Evolutionary conservation across 2,797 vertebrate genomes (phyloP).

Genomic region (Vespertilio murinus): DNA sequence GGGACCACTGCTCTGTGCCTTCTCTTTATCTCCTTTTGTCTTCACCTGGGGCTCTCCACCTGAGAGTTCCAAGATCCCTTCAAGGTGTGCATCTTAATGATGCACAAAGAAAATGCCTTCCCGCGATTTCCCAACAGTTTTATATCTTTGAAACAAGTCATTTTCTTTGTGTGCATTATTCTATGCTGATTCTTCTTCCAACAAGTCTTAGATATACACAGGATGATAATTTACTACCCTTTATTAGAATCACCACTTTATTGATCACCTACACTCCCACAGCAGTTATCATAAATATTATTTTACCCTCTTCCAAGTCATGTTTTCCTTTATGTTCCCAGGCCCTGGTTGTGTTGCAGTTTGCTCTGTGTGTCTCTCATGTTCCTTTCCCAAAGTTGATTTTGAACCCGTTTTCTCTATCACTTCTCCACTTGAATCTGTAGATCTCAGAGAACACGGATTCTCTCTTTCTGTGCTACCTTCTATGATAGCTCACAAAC

Average conservation of each 20-base stretch:
- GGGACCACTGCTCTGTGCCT: not conserved
- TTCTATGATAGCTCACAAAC: not conserved
- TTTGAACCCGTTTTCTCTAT: not conserved
- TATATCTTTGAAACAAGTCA: not conserved
- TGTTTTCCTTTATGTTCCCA: not conserved
- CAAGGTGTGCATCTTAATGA: not conserved
- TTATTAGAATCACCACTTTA: not conserved
- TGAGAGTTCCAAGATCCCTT: not conserved
- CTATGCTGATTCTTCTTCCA: not conserved
- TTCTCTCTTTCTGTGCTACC: not conserved
- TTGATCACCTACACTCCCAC: not conserved
- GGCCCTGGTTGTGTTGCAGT: not conserved
- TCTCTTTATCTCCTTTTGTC: not conserved
- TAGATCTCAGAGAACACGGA: not conserved
- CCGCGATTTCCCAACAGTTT: not conserved
- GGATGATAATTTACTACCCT: constrained; percentile 12
- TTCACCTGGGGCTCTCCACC: not conserved
- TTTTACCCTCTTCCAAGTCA: constrained; percentile 5
- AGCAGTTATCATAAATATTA: not conserved
- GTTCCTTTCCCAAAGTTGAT: not conserved
- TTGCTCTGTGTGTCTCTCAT: not conserved
- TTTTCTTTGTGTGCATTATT: not conserved
- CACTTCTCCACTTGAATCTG: not conserved
- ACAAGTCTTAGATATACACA: not conserved
- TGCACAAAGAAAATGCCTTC: not conserved